These are phyloP conservation scores for Ormia ochracea DNA, from an alignment of 2,888 invertebrate species.

Conservation along the genomic window DNA sequence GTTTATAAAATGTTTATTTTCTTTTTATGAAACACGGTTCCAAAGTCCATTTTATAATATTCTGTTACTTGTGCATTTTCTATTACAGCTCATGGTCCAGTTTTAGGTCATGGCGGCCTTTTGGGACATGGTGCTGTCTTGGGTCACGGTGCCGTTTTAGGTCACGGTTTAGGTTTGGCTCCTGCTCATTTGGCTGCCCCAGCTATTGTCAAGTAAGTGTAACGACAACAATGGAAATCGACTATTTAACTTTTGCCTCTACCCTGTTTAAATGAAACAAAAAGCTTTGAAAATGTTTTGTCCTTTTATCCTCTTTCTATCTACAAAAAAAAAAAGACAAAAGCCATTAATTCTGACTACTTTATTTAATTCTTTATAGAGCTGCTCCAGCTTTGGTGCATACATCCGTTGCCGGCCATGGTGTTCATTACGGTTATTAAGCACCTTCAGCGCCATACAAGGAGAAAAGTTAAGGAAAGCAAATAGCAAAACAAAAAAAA, in stretches of 20 bases:
- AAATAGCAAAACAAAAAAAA: neutral
- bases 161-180: constrained; percentile 62
- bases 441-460: neutral
- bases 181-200: constrained; percentile 64
- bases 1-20: too few relatives aligned
- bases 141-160: constrained; percentile 65
- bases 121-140: constrained; percentile 64
- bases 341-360: neutral
- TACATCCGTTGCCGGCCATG: constrained; percentile 76
- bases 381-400: constrained; percentile 76
- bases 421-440: constrained; percentile 76
- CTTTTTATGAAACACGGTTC: too few relatives aligned
- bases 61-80: neutral
- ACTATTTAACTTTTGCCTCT: neutral
- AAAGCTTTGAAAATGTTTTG: constrained; percentile 2
- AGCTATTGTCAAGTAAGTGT: constrained; percentile 73
- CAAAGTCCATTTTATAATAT: neutral
- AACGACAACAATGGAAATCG: neutral
- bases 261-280: neutral
- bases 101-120: constrained; percentile 57
- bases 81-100: constrained; percentile 66
- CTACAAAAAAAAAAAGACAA: too few relatives aligned
- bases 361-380: constrained; percentile 62
- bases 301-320: neutral
- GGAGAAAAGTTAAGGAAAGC: constrained; percentile 1